These are phyloP conservation scores for Acomys russatus DNA, from an alignment of 2,797 vertebrate species.

Conservation along the genomic window DNA sequence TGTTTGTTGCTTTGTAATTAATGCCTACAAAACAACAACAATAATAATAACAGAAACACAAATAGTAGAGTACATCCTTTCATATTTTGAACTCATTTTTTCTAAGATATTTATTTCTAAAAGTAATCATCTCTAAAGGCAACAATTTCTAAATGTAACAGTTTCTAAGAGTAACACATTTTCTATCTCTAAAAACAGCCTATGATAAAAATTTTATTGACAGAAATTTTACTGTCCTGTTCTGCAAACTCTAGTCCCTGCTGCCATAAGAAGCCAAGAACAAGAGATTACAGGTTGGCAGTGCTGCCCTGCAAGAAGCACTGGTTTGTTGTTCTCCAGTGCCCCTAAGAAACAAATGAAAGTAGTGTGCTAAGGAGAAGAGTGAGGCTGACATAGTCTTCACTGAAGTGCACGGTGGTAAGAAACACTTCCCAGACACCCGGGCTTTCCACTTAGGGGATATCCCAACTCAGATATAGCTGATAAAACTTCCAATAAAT, in stretches of 20 bases:
- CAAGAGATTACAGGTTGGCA: not conserved
- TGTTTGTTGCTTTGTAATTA: slow-evolving; percentile 43
- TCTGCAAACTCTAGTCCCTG: not conserved
- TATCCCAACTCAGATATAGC: not conserved
- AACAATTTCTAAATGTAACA: slow-evolving; percentile 39
- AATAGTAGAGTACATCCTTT: slow-evolving; percentile 34
- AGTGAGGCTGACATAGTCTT: not conserved
- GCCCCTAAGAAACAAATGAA: not conserved
- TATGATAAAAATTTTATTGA: not conserved
- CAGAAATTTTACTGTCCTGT: not conserved
- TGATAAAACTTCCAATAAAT: slow-evolving; percentile 5
- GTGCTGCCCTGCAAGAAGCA: not conserved
- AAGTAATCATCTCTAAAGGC: not conserved
- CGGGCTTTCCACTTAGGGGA: not conserved
- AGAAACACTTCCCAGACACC: slow-evolving; percentile 13
- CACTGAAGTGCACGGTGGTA: slow-evolving; percentile 25
- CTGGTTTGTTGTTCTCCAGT: not conserved
- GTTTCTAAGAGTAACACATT: not conserved
- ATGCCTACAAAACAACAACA: not conserved
- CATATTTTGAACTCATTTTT: slow-evolving; percentile 8
- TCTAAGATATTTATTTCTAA: not conserved
- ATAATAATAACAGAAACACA: not conserved
- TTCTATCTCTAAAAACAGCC: slow-evolving; percentile 50
- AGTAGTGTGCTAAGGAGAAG: not conserved
- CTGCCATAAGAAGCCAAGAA: not conserved